Base-by-base conservation (phyloP, 1,140 invertebrate species). In the Laupala kohalensis region DNA sequence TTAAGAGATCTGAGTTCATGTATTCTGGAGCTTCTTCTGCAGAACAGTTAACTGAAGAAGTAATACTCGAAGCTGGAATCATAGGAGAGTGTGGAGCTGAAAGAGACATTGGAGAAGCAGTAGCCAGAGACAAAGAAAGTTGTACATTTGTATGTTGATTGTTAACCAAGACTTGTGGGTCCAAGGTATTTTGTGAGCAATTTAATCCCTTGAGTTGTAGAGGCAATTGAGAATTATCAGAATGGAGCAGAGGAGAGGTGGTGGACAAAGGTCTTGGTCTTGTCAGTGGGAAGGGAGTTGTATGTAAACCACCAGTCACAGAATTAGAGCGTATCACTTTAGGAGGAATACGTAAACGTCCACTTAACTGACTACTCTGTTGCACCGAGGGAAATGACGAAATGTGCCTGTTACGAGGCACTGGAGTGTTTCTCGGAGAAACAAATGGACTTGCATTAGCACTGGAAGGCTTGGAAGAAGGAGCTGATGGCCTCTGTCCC, bases 391-490 rank as follows among this genome's bases (percentile, higher is more conserved):
- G 25, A 12, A 29, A 29, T 23, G 26, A 27, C 19, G 37, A 72
- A 64, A 67, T 72, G 5, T 73, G 72, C 25, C 63, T 70, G 15
- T 29, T 64, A 19, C 72, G 25, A 26, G 69, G 72, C 28, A 73
- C 63, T 6, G 90, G 89, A 2, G 91, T 92, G 73, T 89, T 88
- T 25, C 91, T 83, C 0, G 92, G 92, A 75, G 92, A 93, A 2
- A 93, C 91, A 78, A 94, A 94, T 3, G 91, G 92, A 78, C 90
- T 92, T n/a, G 87, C 86, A 71, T 83, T 85, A 3, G 85, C 83
- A 72, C 78, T 78, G 28, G 76, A 74, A n/a, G 78, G 74, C 53
- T 70, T 69, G 29, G 75, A 74, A 24, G 70, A 64, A 53, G 73
- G 70, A 13, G 67, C 66, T 5, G 64, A 71, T 27, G 71, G 29